phyloP scores from a whole-genome alignment of 1,140 invertebrate species.

The Ceratina calcarata region DNA sequence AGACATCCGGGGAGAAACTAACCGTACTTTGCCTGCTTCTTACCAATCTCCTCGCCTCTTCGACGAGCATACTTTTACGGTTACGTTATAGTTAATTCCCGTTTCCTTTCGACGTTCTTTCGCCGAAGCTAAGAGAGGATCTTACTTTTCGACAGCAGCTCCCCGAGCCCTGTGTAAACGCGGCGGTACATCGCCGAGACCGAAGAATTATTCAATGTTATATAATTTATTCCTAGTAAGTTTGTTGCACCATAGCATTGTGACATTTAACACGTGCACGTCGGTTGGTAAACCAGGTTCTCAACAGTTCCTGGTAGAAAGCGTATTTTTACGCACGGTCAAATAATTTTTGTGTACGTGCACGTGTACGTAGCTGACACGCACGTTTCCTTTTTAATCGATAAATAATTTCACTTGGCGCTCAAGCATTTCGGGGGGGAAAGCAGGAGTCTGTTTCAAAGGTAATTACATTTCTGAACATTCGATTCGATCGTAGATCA shows the following conservation, averaged over 20 bases:
- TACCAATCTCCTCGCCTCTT: conserved; percentile 31
- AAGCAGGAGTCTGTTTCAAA: no score
- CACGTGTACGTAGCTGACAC: background rate
- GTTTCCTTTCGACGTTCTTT: background rate
- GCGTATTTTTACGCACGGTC: conserved; percentile 64
- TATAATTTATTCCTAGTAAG: conserved; percentile 25
- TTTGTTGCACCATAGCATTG: conserved; percentile 47
- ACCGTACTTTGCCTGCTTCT: conserved; percentile 71
- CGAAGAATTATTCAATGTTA: background rate
- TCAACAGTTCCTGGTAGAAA: conserved; percentile 74
- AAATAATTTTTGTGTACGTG: conserved; percentile 48
- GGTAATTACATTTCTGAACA: no score
- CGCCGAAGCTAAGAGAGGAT: background rate
- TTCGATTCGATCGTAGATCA: no score
- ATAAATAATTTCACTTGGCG: background rate
- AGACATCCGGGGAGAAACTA: conserved; percentile 79
- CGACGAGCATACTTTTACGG: conserved; percentile 47
- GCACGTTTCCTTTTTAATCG: background rate
- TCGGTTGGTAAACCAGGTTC: conserved; percentile 67
- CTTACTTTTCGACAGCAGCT: no score
- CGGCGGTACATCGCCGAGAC: no score
- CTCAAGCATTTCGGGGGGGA: no score
- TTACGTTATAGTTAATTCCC: conserved; percentile 25
- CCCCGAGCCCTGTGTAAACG: no score
- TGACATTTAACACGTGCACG: conserved; percentile 71